Evolutionary conservation across 2,888 invertebrate genomes (phyloP), one percentile per base, ranked within the genome.

Genomic region (Drosophila tripunctata): DNA sequence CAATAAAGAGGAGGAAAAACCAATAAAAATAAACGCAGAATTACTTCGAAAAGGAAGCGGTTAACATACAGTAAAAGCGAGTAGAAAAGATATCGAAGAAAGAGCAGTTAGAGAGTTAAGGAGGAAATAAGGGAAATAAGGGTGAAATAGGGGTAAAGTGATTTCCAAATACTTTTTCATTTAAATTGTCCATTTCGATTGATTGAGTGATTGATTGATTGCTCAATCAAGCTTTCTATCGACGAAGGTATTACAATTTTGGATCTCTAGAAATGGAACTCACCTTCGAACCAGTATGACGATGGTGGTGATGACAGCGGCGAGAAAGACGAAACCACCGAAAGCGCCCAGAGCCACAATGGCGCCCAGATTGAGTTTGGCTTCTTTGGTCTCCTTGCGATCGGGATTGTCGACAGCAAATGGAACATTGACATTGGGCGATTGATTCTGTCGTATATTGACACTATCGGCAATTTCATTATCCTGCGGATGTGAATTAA

Each of bases 301-400:
- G 72, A 97, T 95, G 4, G 97, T 96, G 1, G 97, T 97, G 75
- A 97, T 95, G 69, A 97, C 95, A 21, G 97, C 97, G 7, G 97
- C 96, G 45, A 98, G 93, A 90, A 98, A 96, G 5, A 97, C 96
- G 81, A 98, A 95, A 6, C 95, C 96, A n/a, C 97, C 97, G 89
- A 97, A 97, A 6, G 96, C 96, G 2, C 96, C 97, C 12, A 98
- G 92, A 0, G 97, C 97, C 60, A 97, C 96, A 73, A 97, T 96
- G 4, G 97, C 96, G 52, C 96, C 96, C 58, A 96, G 92, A 91
- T 96, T 97, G 17, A 97, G 92, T 70, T 95, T 94, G 1, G 96
- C 96, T 19, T 90, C 90, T 58, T 90, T 90, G 48, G 90, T 88
- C 62, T 90, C 94, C 93, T 71, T 93, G 90, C 15, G 93, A 89